A percentile compares a stretch with the other conserved stretches of the same genome.
Conservation (phyloP, 64 coral and sea anemone genomes). For the Actinia equina region DNA sequence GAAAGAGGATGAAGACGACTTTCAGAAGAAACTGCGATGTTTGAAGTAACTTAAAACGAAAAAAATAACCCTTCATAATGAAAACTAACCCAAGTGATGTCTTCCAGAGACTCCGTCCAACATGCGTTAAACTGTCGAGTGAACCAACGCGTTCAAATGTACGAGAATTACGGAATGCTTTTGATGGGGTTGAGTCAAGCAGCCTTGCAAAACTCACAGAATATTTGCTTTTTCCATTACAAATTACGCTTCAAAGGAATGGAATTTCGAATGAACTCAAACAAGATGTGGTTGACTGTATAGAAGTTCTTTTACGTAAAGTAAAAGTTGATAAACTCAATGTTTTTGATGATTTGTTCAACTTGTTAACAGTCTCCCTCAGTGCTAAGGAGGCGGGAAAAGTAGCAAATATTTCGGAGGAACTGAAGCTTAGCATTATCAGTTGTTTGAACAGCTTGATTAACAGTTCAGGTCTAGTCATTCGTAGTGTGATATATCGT, state of each 20-base stretch:
- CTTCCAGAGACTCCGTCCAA: slow-evolving; percentile 61
- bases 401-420: slow-evolving; percentile 45
- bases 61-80: slow-evolving; percentile 27
- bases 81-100: slow-evolving; percentile 49
- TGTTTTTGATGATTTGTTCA: slow-evolving; percentile 57
- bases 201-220: slow-evolving; percentile 50
- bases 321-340: slow-evolving; percentile 35
- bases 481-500: slow-evolving; percentile 60
- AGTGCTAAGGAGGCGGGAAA: slow-evolving; percentile 37
- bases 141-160: slow-evolving; percentile 40
- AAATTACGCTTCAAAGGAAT: slow-evolving; percentile 58
- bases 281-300: slow-evolving; percentile 58
- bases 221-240: slow-evolving; percentile 75
- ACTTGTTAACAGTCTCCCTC: slow-evolving; percentile 47
- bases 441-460: slow-evolving; percentile 59
- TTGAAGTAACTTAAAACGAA: neutral
- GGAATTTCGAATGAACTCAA: slow-evolving; percentile 55
- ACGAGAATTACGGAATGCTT: slow-evolving; percentile 41
- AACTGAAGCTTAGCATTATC: slow-evolving; percentile 65
- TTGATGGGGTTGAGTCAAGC: slow-evolving; percentile 3
- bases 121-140: slow-evolving; percentile 66
- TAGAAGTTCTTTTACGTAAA: slow-evolving; percentile 31
- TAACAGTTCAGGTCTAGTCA: slow-evolving; percentile 37
- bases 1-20: neutral
- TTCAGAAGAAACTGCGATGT: too few species aligned